Evolutionary conservation across 2,888 invertebrate genomes (phyloP), one percentile per base, ranked within the genome.

Genomic region (Diaperis boleti): DNA sequence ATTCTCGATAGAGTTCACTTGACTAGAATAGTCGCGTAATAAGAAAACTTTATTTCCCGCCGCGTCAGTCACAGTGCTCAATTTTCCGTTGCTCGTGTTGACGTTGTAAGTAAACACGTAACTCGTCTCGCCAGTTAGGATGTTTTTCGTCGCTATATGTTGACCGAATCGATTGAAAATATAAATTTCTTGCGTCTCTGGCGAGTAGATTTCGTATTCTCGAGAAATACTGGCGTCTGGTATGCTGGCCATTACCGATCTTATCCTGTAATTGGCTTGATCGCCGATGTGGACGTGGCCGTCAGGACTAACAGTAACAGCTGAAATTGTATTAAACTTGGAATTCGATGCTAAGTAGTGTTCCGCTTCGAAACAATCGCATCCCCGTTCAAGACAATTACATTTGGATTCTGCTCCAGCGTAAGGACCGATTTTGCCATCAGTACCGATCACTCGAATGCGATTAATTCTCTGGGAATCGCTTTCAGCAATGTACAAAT

Each of bases 101-200:
- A 97, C 95, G 71, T 95, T 96, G 82, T 98, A 98, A 0, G 95
- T 92, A 78, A 98, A 98, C 1, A 93, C 89, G 79, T 96, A 98
- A 69, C 94, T 91, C 1, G 92, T 94, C 81, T 95, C 95, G 0
- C 95, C 95, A 0, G 97, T 97, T n/a, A 98, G 83, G 63, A 98
- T 96, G 77, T 96, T 96, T 71, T 92, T 92, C 0, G 97, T 98
- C 57, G 93, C 91, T 1, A 95, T 89, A 77, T 98, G 98, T 78
- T 97, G 97, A 0, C 98, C 98, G 76, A 96, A 95, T 70, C 95
- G 85, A 75, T 96, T 96, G 83, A 96, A 96, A 15, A 95, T 89
- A 75, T 95, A 96, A 64, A 95, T 91, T 80, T 98, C 98, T 80
- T 97, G 96, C 1, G 95, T 94, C 73, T 96, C 96, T 0, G 97